phyloP scores from a whole-genome alignment of 2,113 vertebrate genomes.

The Nibea albiflora region DNA sequence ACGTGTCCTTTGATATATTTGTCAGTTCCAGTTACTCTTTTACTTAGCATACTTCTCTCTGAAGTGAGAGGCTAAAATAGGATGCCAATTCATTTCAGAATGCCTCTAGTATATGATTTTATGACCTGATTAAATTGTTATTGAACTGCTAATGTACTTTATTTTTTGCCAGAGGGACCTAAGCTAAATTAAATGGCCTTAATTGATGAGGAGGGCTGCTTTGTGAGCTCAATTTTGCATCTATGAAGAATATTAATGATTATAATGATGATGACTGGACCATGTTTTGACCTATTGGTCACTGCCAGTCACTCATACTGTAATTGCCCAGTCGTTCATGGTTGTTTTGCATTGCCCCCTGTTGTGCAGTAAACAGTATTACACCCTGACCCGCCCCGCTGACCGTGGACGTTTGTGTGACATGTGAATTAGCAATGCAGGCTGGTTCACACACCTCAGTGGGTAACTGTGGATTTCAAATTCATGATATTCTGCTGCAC shows the following conservation, averaged over 20 bases:
- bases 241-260: background rate
- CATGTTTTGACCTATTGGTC: background rate
- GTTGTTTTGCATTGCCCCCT: conserved; percentile 53
- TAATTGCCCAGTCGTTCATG: background rate
- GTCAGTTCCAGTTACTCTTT: conserved; percentile 22
- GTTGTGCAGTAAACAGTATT: conserved; percentile 28
- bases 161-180: conserved; percentile 43
- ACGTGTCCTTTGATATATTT: conserved; percentile 19
- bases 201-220: conserved; percentile 1
- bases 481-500: background rate
- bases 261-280: background rate
- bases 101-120: conserved; percentile 61
- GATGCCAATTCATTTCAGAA: conserved; percentile 47
- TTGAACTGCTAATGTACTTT: conserved; percentile 28
- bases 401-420: too few species aligned
- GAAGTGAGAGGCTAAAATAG: conserved; percentile 54
- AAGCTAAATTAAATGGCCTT: conserved; percentile 53
- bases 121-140: conserved; percentile 59
- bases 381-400: background rate
- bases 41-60: conserved; percentile 28
- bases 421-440: background rate
- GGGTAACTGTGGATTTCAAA: background rate
- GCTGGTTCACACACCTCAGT: background rate
- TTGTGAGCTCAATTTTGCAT: background rate
- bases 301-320: background rate